phyloP scores from a whole-genome alignment of 2,797 vertebrate species.

The Hippoglossus hippoglossus region DNA sequence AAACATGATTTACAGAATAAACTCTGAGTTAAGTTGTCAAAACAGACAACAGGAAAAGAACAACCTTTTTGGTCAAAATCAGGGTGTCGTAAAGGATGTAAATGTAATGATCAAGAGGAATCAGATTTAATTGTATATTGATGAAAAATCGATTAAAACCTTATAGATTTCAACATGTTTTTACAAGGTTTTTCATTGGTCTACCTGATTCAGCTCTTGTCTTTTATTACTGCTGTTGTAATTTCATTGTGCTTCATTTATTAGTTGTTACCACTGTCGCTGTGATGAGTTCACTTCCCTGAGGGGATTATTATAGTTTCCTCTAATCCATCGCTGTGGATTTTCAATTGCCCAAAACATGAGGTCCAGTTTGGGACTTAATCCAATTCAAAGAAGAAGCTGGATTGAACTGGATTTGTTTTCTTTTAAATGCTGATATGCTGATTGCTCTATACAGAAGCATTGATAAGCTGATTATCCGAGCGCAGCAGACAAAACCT shows the following conservation, averaged over 20 bases:
- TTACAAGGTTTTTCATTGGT: not conserved
- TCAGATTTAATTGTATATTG: too few relatives aligned
- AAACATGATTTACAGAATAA: too few relatives aligned
- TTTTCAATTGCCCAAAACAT: slow-evolving; percentile 12
- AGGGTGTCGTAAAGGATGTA: too few relatives aligned
- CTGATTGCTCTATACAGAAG: slow-evolving; percentile 1
- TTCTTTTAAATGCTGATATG: slow-evolving; percentile 5
- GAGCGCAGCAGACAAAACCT: not conserved
- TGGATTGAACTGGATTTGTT: slow-evolving; percentile 9
- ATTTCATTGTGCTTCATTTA: not conserved
- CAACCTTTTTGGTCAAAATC: too few relatives aligned
- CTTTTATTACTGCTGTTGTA: not conserved
- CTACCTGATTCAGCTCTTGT: not conserved
- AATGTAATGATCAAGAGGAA: too few relatives aligned
- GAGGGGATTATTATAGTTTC: slow-evolving; percentile 14
- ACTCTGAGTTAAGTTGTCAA: too few relatives aligned
- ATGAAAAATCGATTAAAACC: too few relatives aligned
- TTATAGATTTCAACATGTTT: not conserved
- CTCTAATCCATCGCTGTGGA: slow-evolving; percentile 1
- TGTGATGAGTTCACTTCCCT: slow-evolving; percentile 11
- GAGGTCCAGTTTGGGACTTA: slow-evolving; percentile 10
- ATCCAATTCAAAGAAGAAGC: slow-evolving; percentile 10
- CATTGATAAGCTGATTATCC: slow-evolving; percentile 1
- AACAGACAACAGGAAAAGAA: too few relatives aligned
- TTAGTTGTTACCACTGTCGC: slow-evolving; percentile 4